A percentile compares a stretch with the other conserved stretches of the same genome.
These are phyloP conservation scores for Actinemys pallida DNA, from an alignment of 2,113 vertebrate genomes.

Conservation along the genomic window DNA sequence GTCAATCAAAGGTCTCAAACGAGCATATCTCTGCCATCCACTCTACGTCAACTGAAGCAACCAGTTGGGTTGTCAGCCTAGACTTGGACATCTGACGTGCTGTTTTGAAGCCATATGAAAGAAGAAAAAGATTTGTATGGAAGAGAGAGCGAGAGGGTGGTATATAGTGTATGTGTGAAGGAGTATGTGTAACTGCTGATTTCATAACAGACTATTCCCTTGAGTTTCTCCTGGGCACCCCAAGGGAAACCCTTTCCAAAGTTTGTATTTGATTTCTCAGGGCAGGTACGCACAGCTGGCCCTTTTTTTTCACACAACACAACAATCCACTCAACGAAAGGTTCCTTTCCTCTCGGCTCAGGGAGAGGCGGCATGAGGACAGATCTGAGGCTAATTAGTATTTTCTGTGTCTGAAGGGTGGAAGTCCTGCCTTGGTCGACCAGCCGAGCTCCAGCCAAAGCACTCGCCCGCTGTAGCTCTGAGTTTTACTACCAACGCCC, in stretches of 20 bases:
- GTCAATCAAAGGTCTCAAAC: neutral
- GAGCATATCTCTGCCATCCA: neutral
- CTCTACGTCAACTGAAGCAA: neutral
- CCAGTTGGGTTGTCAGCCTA: no score
- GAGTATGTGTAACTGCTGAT: constrained; percentile 38
- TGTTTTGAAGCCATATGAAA: neutral
- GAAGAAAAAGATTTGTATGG: neutral
- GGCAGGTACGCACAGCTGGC: neutral
- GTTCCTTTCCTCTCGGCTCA: constrained; percentile 28
- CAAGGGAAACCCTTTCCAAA: constrained; percentile 41
- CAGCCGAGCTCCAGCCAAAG: constrained; percentile 73
- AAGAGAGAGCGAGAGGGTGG: neutral
- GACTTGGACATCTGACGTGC: neutral
- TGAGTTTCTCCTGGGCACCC: constrained; percentile 53
- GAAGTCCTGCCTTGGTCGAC: constrained; percentile 81
- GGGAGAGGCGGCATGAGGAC: constrained; percentile 29
- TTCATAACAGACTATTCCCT: constrained; percentile 25
- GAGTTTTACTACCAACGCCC: constrained; percentile 79
- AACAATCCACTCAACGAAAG: neutral
- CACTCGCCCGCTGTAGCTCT: constrained; percentile 73
- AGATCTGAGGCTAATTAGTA: constrained; percentile 39
- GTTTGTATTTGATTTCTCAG: constrained; percentile 38
- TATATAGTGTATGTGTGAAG: neutral
- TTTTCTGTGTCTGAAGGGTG: constrained; percentile 70
- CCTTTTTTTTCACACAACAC: neutral